phyloP scores from a whole-genome alignment of 2,113 vertebrate species.

The Silurus glanis region DNA sequence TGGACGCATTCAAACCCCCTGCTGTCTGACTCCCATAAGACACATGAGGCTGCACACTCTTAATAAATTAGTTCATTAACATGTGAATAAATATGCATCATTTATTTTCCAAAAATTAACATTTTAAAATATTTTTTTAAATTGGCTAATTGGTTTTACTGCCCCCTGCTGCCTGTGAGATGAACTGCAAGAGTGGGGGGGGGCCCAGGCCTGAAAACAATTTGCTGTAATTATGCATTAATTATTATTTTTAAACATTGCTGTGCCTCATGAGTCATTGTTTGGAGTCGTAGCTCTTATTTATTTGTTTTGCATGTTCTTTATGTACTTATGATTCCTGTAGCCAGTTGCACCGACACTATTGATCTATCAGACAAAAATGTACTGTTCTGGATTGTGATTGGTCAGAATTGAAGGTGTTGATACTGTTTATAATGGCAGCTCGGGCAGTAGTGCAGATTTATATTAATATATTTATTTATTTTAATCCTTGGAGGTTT shows the following conservation, averaged over 20 bases:
- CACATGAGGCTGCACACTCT: constrained; percentile 6
- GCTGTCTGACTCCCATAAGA: background rate
- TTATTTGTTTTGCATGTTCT: constrained; percentile 19
- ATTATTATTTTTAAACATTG: background rate
- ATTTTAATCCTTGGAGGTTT: no score
- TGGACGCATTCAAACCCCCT: constrained; percentile 15
- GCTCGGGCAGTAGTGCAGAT: background rate
- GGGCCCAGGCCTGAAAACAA: no score
- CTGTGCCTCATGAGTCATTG: background rate
- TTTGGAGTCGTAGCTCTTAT: constrained; percentile 7
- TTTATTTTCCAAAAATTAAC: no score
- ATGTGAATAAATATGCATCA: no score
- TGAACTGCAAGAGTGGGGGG: background rate
- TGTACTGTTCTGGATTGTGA: background rate
- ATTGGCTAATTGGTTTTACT: no score
- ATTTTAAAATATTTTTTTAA: no score
- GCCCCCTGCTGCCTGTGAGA: background rate
- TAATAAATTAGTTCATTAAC: no score
- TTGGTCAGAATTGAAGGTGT: background rate
- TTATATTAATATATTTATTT: background rate
- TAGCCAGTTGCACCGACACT: constrained; percentile 8
- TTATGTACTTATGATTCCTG: background rate
- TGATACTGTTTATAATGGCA: background rate
- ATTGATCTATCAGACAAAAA: background rate
- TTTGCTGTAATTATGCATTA: background rate